phyloP scores from a whole-genome alignment of 2,113 vertebrate species.

The Notechis scutatus region DNA sequence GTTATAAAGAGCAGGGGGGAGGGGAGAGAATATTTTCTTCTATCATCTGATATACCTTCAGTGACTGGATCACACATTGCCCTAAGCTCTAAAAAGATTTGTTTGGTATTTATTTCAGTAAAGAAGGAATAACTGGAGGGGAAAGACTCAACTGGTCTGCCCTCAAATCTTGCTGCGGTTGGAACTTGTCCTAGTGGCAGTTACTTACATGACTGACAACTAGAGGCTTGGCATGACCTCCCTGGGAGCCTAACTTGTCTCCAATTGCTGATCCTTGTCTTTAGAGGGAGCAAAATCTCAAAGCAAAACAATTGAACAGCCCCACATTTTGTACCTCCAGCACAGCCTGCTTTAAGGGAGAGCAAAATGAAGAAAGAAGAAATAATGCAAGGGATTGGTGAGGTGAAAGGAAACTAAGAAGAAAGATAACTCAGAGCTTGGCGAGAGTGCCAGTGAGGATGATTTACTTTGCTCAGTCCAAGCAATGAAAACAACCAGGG shows the following conservation, averaged over 20 bases:
- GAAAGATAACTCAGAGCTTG: neutral
- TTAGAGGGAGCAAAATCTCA: neutral
- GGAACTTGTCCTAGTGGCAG: neutral
- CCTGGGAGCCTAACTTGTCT: neutral
- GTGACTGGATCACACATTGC: neutral
- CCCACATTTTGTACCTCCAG: neutral
- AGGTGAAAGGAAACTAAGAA: neutral
- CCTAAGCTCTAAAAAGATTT: neutral
- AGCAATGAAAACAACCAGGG: conserved; percentile 38
- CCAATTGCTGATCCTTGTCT: neutral
- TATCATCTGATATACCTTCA: neutral
- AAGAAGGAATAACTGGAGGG: neutral
- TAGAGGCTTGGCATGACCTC: neutral
- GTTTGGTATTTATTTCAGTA: neutral
- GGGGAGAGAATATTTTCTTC: neutral
- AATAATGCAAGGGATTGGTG: neutral
- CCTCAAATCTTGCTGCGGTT: neutral
- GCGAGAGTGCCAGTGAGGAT: neutral
- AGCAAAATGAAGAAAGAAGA: neutral
- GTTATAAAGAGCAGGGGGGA: neutral
- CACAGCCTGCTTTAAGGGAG: neutral
- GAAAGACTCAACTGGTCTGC: neutral
- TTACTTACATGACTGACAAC: neutral
- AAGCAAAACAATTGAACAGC: neutral
- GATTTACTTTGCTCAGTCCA: conserved; percentile 11